Evolutionary conservation across 1,140 invertebrate genomes (phyloP), one percentile per base, ranked within the genome.

Genomic region (Hydropsyche tenuis): DNA sequence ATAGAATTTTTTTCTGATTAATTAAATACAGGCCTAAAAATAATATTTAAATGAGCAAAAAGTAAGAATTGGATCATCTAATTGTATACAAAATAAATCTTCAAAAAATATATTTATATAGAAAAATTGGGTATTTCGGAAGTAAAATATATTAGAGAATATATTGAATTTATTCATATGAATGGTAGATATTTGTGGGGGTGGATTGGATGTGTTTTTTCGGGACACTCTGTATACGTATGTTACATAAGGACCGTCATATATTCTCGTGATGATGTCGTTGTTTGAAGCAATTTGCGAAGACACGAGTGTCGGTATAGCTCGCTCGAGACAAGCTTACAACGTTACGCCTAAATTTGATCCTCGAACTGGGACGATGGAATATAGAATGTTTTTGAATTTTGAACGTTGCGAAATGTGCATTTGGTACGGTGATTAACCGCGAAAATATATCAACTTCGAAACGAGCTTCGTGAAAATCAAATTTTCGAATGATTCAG

Each of bases 301-400:
- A 9, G 23, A 60, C 56, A 60, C 56, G 18, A 12, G 56, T 23
- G 56, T 22, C 56, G 56, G 18, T 60, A 22, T 23, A 23, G 12
- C 20, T 20, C 56, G 56, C 18, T 20, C 18, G 18, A 22, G 18
- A 60, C 56, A 25, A 22, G 18, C 18, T 60, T 60, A 20, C 56
- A 60, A 60, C 56, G 56, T 60, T 20, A 60, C 56, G 56, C 56
- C 56, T 60, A 60, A 60, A 60, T 60, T 60, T 60, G 56, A 60
- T 20, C 11, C 22, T 60, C 22, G 18, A 60, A 60, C 56, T 20
- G 30, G 30, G 30, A 37, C 30, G 30, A 37, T 9, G 30, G 30
- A 37, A 37, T 37, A 37, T 37, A 37, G 30, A 37, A 37, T 37
- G 30, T 37, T 37, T 37, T 37, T 37, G 30, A 37, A 37, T 20